These are phyloP conservation scores for Alexandromys fortis DNA, from an alignment of 2,113 vertebrate genomes.

Conservation along the genomic window DNA sequence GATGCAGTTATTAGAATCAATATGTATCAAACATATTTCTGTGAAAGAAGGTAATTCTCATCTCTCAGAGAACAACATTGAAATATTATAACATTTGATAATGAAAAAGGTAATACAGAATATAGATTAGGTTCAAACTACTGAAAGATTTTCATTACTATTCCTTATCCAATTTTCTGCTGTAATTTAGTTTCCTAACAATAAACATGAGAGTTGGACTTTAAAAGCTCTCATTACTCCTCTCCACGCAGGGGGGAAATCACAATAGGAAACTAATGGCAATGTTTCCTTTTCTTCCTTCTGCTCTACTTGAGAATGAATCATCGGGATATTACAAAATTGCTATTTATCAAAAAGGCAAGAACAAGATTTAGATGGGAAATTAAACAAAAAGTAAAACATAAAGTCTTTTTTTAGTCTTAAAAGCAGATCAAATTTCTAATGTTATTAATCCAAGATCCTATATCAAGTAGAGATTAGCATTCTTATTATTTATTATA, in stretches of 20 bases:
- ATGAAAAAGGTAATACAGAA: conserved; percentile 56
- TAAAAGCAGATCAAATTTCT: background rate
- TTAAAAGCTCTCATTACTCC: conserved; percentile 48
- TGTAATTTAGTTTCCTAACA: conserved; percentile 58
- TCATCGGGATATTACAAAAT: conserved; percentile 2
- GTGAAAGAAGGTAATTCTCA: conserved; percentile 5
- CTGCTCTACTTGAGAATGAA: conserved; percentile 24
- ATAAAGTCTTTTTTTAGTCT: background rate
- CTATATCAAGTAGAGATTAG: background rate
- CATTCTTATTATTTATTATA: background rate
- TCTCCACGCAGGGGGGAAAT: background rate
- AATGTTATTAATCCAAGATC: background rate
- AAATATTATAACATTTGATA: conserved; percentile 36
- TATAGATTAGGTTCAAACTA: conserved; percentile 28
- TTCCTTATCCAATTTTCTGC: conserved; percentile 61
- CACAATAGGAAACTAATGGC: conserved; percentile 33
- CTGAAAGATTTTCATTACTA: conserved; percentile 54
- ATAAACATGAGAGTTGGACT: conserved; percentile 53
- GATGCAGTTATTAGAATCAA: background rate
- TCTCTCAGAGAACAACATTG: background rate
- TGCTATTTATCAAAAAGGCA: background rate
- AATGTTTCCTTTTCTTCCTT: conserved; percentile 48
- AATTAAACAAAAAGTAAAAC: background rate
- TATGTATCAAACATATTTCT: background rate
- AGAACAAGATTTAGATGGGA: background rate